Evolutionary conservation across 2,797 vertebrate species (phyloP).

Genomic region (Gobionotothen gibberifrons): DNA sequence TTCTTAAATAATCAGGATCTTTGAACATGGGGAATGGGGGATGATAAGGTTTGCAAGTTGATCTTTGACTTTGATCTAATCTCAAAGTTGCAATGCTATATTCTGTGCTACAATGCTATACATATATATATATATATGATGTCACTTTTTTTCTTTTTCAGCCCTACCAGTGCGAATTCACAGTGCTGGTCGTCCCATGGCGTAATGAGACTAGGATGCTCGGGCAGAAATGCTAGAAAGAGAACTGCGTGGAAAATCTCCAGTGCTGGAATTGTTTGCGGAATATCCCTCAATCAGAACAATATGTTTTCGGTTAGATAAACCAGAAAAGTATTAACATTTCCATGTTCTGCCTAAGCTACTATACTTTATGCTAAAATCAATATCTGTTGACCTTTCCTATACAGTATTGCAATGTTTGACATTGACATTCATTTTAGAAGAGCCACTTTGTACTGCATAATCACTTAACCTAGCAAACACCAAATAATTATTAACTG

Average conservation of each 20-base stretch:
- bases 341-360: not conserved
- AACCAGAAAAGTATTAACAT: conserved; percentile 2
- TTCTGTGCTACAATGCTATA: too few relatives aligned
- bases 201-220: rapidly evolving
- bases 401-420: not conserved
- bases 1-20: not conserved
- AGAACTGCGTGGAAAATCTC: not conserved
- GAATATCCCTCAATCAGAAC: not conserved
- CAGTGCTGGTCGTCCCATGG: conserved; percentile 76
- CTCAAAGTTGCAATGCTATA: not conserved
- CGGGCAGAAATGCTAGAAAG: conserved; percentile 18
- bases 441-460: not conserved
- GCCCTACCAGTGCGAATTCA: conserved; percentile 65
- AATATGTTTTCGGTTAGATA: not conserved
- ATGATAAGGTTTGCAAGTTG: not conserved
- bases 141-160: conserved; percentile 43
- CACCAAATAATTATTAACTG: not conserved
- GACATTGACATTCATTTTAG: not conserved
- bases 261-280: not conserved
- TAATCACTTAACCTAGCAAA: not conserved
- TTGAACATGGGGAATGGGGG: not conserved
- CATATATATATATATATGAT: not conserved
- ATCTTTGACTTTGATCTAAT: not conserved
- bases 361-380: not conserved
- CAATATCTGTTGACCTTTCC: not conserved